Base-by-base conservation (phyloP, 2,797 vertebrate species). In the Perdix hodgsoniae region DNA sequence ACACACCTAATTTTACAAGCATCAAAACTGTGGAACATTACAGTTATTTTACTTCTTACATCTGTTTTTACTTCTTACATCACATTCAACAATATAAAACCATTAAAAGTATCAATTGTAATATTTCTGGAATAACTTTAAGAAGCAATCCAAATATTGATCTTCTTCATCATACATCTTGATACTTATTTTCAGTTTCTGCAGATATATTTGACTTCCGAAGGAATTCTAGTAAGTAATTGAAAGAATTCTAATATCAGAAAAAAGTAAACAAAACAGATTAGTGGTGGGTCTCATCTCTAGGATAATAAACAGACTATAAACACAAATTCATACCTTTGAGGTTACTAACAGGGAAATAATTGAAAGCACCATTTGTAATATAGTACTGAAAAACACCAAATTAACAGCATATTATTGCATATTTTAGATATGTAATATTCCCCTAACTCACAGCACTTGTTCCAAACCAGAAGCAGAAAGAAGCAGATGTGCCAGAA, bases 211-310 rank as follows among this genome's bases (percentile, higher is more conserved):
- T 39, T 65, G 64, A 75, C 22, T 90, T 50, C 19, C 5, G 4
- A 63, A 88, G 13, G 8, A 92, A 22, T 22, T 63, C 61, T 31
- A 40, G 19, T 40, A 29, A 40, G 37, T 29, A 40, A 56, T 26
- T 9, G 5, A 63, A 91, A 10, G 8, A 93, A 83, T 86, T 50
- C 42, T 74, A 60, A 33, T 54, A 91, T 69, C 5, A 61, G 33
- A 23, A 67, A 80, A 71, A 87, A 65, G 26, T 61, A 91, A 89
- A 88, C 85, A 44, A 8, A 93, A 82, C 14, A 77, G 57, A 87
- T 72, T 45, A 85, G 26, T 19, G 74, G 44, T 37, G 21, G 8
- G 8, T 67, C 80, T 69, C 17, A 77, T 19, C 40, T 72, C 45
- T 54, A 71, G 47, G 39, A 42, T n/a, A 80, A 85, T 31, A 86